A percentile compares a stretch with the other conserved stretches of the same genome.
phyloP scores from a whole-genome alignment of 2,113 vertebrate species.

The Falco punctatus region DNA sequence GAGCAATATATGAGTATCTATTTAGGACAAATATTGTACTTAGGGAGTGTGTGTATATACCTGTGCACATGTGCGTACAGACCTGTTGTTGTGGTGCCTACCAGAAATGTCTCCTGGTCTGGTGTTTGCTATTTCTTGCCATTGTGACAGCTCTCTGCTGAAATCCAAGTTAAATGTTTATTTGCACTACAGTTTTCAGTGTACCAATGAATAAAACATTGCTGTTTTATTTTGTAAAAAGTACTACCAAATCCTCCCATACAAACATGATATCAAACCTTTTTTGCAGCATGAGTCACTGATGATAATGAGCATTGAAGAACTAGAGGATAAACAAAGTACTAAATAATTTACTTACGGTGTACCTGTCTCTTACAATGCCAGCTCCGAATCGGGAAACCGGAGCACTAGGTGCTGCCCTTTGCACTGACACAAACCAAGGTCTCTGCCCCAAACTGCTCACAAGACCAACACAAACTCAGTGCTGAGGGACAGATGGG shows the following conservation, averaged over 20 bases:
- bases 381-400: neutral
- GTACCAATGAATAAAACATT: neutral
- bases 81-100: neutral
- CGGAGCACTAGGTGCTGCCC: neutral
- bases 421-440: neutral
- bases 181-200: neutral
- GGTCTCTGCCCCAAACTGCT: neutral
- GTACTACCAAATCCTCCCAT: neutral
- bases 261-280: neutral
- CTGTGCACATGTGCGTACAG: neutral
- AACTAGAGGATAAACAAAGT: neutral
- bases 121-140: neutral
- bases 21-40: neutral
- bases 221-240: neutral
- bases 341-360: neutral
- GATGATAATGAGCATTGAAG: neutral
- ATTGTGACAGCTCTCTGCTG: neutral
- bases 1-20: neutral
- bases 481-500: neutral
- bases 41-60: neutral
- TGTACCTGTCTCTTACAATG: neutral
- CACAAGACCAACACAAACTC: neutral
- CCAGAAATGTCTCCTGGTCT: neutral
- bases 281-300: neutral
- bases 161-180: constrained; percentile 14